A percentile compares a stretch with the other conserved stretches of the same genome.
Evolutionary conservation across 2,888 invertebrate species (phyloP).

Genomic region (Sesamia inferens): DNA sequence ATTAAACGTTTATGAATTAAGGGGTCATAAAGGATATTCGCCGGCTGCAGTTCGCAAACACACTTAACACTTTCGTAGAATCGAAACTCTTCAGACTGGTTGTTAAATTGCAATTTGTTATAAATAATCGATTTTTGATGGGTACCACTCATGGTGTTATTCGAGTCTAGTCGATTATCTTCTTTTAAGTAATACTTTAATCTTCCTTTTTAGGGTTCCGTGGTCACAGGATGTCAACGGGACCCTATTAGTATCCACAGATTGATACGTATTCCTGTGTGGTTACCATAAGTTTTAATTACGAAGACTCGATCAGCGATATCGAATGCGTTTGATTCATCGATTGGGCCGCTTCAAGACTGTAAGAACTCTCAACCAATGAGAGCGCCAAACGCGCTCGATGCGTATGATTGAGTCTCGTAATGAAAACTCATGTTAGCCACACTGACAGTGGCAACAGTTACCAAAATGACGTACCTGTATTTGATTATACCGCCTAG

Average conservation of each 20-base stretch:
- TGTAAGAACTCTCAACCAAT: too few relatives aligned
- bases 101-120: slow-evolving; percentile 84
- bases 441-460: neutral
- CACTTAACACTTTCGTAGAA: slow-evolving; percentile 51
- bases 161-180: slow-evolving; percentile 53
- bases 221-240: too few relatives aligned
- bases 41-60: slow-evolving; percentile 38
- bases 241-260: neutral
- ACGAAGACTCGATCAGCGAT: too few relatives aligned
- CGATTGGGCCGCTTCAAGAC: too few relatives aligned
- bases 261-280: too few relatives aligned
- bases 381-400: too few relatives aligned
- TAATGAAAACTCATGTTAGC: too few relatives aligned
- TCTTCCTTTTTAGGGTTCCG: slow-evolving; percentile 58
- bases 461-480: neutral
- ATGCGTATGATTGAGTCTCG: too few relatives aligned
- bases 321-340: too few relatives aligned
- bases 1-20: too few relatives aligned
- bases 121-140: slow-evolving; percentile 88
- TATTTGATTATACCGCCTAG: too few relatives aligned
- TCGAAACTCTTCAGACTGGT: slow-evolving; percentile 62
- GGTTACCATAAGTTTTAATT: too few relatives aligned
- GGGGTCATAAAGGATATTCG: slow-evolving; percentile 45
- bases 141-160: slow-evolving; percentile 60
- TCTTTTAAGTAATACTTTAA: slow-evolving; percentile 55